Base-by-base conservation (phyloP, 2,113 vertebrate species). In the Tretioscincus oriximinensis region DNA sequence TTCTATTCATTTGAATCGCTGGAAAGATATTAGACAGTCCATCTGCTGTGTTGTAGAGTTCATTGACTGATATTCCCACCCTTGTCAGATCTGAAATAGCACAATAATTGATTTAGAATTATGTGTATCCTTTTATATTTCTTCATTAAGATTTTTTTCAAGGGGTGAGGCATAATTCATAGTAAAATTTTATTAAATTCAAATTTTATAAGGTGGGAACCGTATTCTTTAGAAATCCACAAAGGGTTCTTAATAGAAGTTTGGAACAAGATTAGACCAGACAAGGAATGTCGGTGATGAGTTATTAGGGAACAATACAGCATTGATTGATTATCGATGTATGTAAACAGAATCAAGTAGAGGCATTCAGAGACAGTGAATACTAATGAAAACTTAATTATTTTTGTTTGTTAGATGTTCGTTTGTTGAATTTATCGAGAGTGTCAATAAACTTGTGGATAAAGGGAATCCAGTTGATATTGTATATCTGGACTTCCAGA, bases 1-100 rank as follows among this genome's bases (percentile, higher is more conserved):
- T 91, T 88, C 89, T 81, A 86, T 81, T 88, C 69, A 80, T 86
- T 87, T 89, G 29, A 12, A 82, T 35, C 61, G 80, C 63, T 86
- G 5, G 31, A 10, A 35, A 35, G 2, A 3, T 1, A 6, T 2
- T 9, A 3, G 9, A 26, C 67, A 41, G 35, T 41, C 35, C 35
- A 41, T 41, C 5, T 41, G 35, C 35, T 41, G 35, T 41, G 35
- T 41, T 41, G 35, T 41, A 41, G 35, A 41, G 35, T 28, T 86
- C 80, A 68, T 76, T 82, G 81, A 78, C 78, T 85, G 89, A 24
- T 73, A 66, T 65, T 88, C 45, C 84, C 83, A 86, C 24, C 67
- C 82, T 24, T 67, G 71, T 51, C 85, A 73, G 60, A 78, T 4
- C 66, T 41, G 80, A 87, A 51, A 78, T 77, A 82, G 78, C 73